Evolutionary conservation across 2,113 vertebrate genomes (phyloP).

Genomic region (Melanotaenia duboulayi): DNA sequence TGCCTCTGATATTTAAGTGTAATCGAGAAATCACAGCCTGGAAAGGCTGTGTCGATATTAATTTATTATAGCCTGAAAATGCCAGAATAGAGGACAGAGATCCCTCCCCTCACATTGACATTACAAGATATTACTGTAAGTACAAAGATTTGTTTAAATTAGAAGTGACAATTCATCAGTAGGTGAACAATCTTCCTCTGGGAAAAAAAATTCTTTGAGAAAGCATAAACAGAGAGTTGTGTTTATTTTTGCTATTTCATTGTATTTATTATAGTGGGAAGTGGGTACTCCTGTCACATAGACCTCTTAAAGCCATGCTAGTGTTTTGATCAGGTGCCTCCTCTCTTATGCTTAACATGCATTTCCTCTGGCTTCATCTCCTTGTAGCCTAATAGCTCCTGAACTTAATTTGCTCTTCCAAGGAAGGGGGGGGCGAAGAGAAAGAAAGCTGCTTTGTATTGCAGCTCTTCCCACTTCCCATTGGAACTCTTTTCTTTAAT

Average conservation of each 20-base stretch:
- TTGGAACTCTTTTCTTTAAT: slow-evolving; percentile 64
- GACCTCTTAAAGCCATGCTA: slow-evolving; percentile 1
- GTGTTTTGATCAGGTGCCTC: slow-evolving; percentile 7
- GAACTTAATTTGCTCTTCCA: slow-evolving; percentile 53
- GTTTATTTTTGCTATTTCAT: not conserved
- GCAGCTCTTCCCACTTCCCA: slow-evolving; percentile 57
- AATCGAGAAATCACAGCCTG: not conserved
- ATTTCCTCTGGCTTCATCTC: slow-evolving; percentile 36
- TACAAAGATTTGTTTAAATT: slow-evolving; percentile 5
- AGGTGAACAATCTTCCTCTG: slow-evolving; percentile 1
- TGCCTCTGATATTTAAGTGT: slow-evolving; percentile 14
- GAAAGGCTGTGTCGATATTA: accelerated
- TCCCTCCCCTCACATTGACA: not conserved
- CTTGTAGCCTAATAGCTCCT: slow-evolving; percentile 21
- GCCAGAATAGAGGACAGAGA: too few relatives aligned
- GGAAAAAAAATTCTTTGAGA: not conserved
- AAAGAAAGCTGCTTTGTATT: slow-evolving; percentile 53
- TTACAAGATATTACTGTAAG: not conserved
- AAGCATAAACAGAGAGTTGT: not conserved
- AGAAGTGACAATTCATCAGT: not conserved
- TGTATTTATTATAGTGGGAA: not conserved
- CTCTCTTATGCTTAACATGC: slow-evolving; percentile 6
- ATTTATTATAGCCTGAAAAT: not conserved
- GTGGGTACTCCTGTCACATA: not conserved
- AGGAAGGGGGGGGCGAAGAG: slow-evolving; percentile 24